Evolutionary conservation across 2,113 vertebrate genomes (phyloP).

Genomic region (Amblyornis subalaris): DNA sequence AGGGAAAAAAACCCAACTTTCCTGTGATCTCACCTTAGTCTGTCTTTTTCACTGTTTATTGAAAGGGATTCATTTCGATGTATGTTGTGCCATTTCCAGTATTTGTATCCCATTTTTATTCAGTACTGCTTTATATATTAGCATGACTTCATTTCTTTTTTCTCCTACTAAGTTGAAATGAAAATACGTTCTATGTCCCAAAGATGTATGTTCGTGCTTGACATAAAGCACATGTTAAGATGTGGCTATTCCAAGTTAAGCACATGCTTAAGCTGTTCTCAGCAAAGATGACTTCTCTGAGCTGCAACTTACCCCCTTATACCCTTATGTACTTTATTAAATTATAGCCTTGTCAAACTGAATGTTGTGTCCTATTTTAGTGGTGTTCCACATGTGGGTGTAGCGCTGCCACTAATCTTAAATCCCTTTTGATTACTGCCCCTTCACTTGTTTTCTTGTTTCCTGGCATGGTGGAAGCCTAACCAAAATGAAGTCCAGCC

Average conservation of each 20-base stretch:
- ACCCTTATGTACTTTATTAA: not conserved
- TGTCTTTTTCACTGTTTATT: not conserved
- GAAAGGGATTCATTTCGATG: not conserved
- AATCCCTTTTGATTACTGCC: conserved; percentile 22
- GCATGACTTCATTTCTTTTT: not conserved
- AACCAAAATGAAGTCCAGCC: not conserved
- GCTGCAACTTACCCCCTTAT: not conserved
- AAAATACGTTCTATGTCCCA: not conserved
- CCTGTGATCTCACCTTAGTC: not conserved
- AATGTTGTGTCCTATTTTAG: not conserved
- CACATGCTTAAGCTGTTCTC: not conserved
- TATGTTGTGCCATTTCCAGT: not conserved
- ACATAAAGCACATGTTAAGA: not conserved
- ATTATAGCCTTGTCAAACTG: not conserved
- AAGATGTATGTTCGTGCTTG: not conserved
- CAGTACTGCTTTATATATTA: not conserved
- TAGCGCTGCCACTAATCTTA: not conserved
- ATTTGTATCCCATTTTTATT: not conserved
- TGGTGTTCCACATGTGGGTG: not conserved
- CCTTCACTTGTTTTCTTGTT: conserved; percentile 19
- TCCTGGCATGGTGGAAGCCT: not conserved
- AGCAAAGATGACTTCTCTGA: not conserved
- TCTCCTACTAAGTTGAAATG: not conserved
- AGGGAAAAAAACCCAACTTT: not conserved
- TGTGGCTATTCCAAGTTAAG: not conserved